Evolutionary conservation across 1,140 invertebrate genomes (phyloP).

Genomic region (Latrodectus geometricus): DNA sequence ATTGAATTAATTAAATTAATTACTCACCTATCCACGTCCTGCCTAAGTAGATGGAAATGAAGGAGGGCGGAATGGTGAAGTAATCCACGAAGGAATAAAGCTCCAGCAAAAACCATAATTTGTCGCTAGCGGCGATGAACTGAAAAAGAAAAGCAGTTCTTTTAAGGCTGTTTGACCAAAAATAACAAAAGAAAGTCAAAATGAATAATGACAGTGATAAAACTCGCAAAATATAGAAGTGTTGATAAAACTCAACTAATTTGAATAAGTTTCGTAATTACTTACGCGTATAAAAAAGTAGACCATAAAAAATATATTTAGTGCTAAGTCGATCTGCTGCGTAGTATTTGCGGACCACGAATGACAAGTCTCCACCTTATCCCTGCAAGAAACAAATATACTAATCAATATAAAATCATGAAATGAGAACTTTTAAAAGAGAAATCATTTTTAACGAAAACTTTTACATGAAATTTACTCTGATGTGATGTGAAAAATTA

Average conservation of each 20-base stretch:
- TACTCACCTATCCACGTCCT: conserved; percentile 97
- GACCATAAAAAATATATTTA: conserved; percentile 99
- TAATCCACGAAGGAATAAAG: conserved; percentile 99
- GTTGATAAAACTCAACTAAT: neutral
- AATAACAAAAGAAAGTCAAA: too few relatives aligned
- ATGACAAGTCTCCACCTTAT: conserved; percentile 97
- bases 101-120: conserved; percentile 99
- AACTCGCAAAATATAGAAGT: neutral
- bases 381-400: conserved; percentile 76
- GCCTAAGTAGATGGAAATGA: conserved; percentile 99
- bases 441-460: too few relatives aligned
- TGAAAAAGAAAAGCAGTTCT: conserved; percentile 69
- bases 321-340: conserved; percentile 99
- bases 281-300: conserved; percentile 99
- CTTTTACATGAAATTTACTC: too few relatives aligned
- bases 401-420: neutral
- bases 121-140: conserved; percentile 99
- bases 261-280: conserved; percentile 66
- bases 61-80: conserved; percentile 99
- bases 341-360: conserved; percentile 99
- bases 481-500: too few relatives aligned
- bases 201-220: neutral
- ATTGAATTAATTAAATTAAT: too few relatives aligned
- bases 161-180: neutral
- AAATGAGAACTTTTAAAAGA: too few relatives aligned